phyloP scores from a whole-genome alignment of 2,113 vertebrate genomes.

The Phodopus roborovskii region DNA sequence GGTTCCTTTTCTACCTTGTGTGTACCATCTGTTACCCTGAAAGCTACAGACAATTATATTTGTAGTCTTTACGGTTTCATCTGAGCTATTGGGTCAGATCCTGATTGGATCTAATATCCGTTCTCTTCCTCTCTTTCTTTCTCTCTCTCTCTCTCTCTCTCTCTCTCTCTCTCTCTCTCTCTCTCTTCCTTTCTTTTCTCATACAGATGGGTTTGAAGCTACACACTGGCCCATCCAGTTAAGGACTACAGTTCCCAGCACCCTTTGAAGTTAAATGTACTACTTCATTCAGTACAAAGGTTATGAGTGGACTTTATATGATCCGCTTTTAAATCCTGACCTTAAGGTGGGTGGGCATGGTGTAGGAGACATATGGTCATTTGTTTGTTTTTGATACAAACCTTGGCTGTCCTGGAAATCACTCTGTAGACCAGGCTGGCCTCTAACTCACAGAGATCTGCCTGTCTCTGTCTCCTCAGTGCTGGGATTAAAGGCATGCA shows the following conservation, averaged over 20 bases:
- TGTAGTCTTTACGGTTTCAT: not conserved
- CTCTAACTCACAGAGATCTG: not conserved
- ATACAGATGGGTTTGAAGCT: not conserved
- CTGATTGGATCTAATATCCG: not conserved
- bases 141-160: constrained; percentile 17
- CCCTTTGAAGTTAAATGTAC: not conserved
- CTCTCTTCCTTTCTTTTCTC: constrained; percentile 15
- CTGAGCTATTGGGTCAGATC: not conserved
- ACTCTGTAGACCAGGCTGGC: not conserved
- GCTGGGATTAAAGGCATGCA: not conserved
- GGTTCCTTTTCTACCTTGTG: not conserved
- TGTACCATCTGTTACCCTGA: not conserved
- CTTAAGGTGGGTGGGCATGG: not conserved
- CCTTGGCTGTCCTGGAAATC: not conserved
- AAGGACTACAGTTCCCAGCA: constrained; percentile 16
- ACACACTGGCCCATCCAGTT: not conserved
- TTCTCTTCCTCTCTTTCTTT: constrained; percentile 36
- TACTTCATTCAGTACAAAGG: not conserved
- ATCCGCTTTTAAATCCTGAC: not conserved
- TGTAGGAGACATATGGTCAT: not conserved
- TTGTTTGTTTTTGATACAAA: not conserved
- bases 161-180: not conserved
- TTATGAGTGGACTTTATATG: not conserved
- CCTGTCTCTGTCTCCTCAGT: not conserved
- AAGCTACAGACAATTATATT: not conserved